phyloP scores from a whole-genome alignment of 2,113 vertebrate genomes.

The Empidonax alnorum region DNA sequence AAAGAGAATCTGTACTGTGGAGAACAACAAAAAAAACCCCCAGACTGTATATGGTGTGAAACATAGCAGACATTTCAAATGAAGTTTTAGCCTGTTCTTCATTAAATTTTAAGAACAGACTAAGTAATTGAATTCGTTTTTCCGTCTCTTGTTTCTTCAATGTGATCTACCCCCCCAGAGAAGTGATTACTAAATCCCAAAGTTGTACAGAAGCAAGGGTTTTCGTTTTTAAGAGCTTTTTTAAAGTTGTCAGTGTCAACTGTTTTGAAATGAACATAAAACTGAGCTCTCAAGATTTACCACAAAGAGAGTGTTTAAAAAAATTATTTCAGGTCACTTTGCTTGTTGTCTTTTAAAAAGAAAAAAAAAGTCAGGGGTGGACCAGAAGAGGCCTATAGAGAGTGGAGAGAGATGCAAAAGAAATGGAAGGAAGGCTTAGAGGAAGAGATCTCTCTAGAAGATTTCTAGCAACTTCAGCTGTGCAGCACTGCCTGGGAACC shows the following conservation, averaged over 20 bases:
- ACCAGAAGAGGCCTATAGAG: too few relatives aligned
- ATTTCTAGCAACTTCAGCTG: too few relatives aligned
- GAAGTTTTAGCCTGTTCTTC: background rate
- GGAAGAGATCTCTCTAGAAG: too few relatives aligned
- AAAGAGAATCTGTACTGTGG: background rate
- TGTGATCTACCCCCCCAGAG: background rate
- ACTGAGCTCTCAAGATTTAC: background rate
- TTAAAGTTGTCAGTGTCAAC: background rate
- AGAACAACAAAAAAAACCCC: background rate
- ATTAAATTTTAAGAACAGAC: background rate
- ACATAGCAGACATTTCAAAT: background rate
- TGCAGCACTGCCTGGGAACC: too few relatives aligned
- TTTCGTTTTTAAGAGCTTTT: background rate
- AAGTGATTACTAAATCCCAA: background rate
- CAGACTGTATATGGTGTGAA: background rate
- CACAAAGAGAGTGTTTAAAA: background rate
- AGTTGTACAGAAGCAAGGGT: background rate
- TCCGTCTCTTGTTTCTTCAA: background rate
- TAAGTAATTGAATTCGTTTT: background rate
- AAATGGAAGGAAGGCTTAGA: too few relatives aligned
- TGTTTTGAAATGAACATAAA: background rate
- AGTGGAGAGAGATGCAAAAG: too few relatives aligned
- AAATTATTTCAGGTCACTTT: background rate
- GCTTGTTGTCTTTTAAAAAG: background rate
- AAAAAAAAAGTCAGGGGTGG: too few relatives aligned